Evolutionary conservation across 2,113 vertebrate species (phyloP).

Genomic region (Sylvietta virens): DNA sequence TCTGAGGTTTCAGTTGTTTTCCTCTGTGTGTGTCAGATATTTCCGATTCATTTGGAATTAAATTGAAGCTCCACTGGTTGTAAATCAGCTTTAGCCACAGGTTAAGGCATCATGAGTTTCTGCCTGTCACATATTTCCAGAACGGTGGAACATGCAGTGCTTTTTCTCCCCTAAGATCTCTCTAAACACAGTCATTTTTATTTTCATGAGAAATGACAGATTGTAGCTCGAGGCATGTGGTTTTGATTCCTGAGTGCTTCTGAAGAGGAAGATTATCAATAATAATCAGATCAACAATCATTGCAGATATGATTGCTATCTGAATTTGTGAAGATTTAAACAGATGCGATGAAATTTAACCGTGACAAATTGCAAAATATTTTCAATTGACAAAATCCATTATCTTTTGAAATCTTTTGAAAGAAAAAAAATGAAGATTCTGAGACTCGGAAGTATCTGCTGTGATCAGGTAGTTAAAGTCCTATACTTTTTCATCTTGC

Average conservation of each 20-base stretch:
- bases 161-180: not conserved
- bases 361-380: not conserved
- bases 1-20: not conserved
- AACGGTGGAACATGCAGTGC: not conserved
- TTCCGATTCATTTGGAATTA: not conserved
- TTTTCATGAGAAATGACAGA: not conserved
- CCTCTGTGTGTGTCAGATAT: not conserved
- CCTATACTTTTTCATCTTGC: not conserved
- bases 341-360: not conserved
- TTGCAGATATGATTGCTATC: not conserved
- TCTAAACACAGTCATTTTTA: not conserved
- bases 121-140: not conserved
- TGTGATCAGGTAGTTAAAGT: not conserved
- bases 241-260: constrained; percentile 17
- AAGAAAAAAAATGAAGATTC: not conserved
- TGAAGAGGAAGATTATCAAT: not conserved
- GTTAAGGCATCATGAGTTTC: not conserved
- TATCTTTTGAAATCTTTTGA: not conserved
- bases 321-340: not conserved
- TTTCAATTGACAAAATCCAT: not conserved
- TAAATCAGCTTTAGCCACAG: constrained; percentile 17
- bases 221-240: not conserved
- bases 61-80: constrained; percentile 11
- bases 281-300: not conserved
- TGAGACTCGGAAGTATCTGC: not conserved